Evolutionary conservation across 2,888 invertebrate genomes (phyloP).

Genomic region (Drosophila macrospina): DNA sequence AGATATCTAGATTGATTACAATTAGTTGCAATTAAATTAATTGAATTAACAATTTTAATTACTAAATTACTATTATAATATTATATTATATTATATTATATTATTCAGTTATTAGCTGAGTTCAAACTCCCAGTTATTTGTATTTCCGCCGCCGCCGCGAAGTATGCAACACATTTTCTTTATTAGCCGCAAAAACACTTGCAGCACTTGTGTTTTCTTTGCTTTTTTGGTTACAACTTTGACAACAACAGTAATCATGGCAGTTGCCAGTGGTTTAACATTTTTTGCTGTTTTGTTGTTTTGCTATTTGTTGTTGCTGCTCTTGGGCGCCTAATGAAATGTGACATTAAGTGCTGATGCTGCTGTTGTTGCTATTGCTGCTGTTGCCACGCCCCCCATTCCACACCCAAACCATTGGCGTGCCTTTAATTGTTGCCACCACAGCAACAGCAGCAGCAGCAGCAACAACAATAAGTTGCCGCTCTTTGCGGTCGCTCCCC

Average conservation of each 20-base stretch:
- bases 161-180: conserved; percentile 63
- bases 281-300: neutral
- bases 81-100: no score
- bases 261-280: neutral
- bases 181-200: conserved; percentile 61
- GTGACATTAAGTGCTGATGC: conserved; percentile 75
- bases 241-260: conserved; percentile 31
- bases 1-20: no score
- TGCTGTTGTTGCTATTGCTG: conserved; percentile 40
- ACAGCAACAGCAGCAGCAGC: conserved; percentile 28
- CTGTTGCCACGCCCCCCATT: conserved; percentile 22
- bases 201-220: conserved; percentile 12
- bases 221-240: conserved; percentile 4
- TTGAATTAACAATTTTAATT: neutral
- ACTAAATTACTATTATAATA: neutral
- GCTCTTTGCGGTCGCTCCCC: conserved; percentile 47
- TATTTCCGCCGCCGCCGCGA: neutral
- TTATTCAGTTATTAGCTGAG: no score
- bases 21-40: neutral
- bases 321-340: conserved; percentile 63
- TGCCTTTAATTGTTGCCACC: conserved; percentile 74
- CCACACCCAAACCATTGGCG: conserved; percentile 53
- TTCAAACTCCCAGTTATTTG: neutral
- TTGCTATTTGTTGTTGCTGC: conserved; percentile 5
- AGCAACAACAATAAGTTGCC: conserved; percentile 28